These are phyloP conservation scores for Acleris sparsana DNA, from an alignment of 2,888 invertebrate species.

Conservation along the genomic window DNA sequence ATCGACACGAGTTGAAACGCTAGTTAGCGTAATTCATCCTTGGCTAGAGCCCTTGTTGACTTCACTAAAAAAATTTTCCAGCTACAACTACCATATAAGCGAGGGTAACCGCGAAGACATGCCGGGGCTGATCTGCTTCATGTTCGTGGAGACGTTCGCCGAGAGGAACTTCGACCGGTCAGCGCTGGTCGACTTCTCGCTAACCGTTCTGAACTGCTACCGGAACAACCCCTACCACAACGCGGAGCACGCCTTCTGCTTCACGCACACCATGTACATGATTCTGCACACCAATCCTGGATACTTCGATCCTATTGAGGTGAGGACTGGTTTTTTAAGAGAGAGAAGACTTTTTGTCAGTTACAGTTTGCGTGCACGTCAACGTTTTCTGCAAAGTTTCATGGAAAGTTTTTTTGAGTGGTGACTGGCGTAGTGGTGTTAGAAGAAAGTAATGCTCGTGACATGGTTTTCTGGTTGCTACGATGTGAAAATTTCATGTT, in stretches of 20 bases:
- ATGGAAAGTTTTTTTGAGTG: too few relatives aligned
- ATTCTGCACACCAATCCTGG: constrained; percentile 76
- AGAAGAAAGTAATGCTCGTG: too few relatives aligned
- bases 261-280: constrained; percentile 84
- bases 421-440: too few relatives aligned
- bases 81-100: constrained; percentile 83
- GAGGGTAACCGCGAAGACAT: constrained; percentile 75
- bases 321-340: constrained; percentile 40
- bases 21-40: too few relatives aligned
- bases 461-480: too few relatives aligned
- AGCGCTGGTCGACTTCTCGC: constrained; percentile 72
- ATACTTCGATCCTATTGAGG: constrained; percentile 77
- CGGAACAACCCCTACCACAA: constrained; percentile 85
- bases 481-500: too few relatives aligned
- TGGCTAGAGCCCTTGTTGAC: too few relatives aligned
- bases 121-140: constrained; percentile 78
- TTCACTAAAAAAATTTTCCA: constrained; percentile 46
- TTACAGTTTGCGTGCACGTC: too few relatives aligned
- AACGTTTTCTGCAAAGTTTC: too few relatives aligned
- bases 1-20: too few relatives aligned
- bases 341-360: too few relatives aligned
- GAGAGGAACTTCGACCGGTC: constrained; percentile 63
- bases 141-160: constrained; percentile 78
- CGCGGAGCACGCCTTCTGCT: constrained; percentile 85
- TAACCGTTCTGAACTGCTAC: constrained; percentile 76